phyloP scores from a whole-genome alignment of 2,113 vertebrate genomes.

The Calonectris borealis region DNA sequence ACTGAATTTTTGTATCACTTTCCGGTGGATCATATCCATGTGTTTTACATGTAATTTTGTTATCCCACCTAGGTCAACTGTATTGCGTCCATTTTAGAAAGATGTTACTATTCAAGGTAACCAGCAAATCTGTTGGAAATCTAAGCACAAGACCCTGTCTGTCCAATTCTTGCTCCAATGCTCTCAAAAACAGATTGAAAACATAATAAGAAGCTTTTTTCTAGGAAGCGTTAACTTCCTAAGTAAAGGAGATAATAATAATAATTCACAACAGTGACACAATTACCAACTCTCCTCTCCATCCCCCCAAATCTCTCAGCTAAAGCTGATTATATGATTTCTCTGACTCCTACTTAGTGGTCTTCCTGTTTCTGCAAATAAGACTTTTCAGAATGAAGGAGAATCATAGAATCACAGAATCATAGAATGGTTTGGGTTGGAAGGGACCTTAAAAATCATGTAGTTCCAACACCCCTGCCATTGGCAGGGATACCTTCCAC shows the following conservation, averaged over 20 bases:
- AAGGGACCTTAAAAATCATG: background rate
- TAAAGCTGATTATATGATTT: background rate
- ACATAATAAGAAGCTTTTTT: background rate
- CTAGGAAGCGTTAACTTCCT: background rate
- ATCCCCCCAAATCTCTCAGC: background rate
- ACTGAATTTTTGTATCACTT: background rate
- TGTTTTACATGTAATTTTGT: background rate
- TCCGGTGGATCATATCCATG: background rate
- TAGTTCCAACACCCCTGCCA: background rate
- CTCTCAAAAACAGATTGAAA: background rate
- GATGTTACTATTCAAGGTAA: background rate
- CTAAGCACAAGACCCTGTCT: background rate
- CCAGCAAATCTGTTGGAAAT: background rate
- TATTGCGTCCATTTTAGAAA: background rate
- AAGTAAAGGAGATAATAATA: background rate
- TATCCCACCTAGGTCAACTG: background rate
- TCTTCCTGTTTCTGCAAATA: background rate
- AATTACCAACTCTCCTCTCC: background rate
- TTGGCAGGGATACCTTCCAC: background rate
- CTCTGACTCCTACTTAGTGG: background rate
- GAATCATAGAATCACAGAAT: background rate
- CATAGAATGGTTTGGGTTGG: background rate
- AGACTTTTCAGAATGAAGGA: background rate
- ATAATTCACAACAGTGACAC: background rate
- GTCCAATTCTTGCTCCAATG: background rate